Evolutionary conservation across 2,888 invertebrate species (phyloP), one percentile per base, ranked within the genome.

Genomic region (Hirtodrosophila cameraria): DNA sequence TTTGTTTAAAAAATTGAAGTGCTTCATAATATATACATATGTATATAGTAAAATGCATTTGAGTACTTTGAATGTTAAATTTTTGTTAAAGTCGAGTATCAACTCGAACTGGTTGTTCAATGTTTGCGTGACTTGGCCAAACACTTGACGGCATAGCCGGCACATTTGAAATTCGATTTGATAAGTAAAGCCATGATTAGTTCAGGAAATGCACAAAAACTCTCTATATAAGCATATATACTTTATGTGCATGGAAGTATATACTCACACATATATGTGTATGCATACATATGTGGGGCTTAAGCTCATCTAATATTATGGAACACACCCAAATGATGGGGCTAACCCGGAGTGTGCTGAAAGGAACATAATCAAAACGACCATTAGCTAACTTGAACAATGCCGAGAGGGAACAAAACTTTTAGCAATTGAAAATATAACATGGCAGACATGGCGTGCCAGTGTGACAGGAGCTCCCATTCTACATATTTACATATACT

Each of bases 361-460:
- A 62, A 69, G 61, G 53, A 59, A 66, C 71, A 82, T 75, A 75
- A 85, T 82, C 82, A 85, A 80, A 80, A 75, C 70, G 69, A 59
- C 59, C 83, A 82, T 79, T 85, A 85, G 72, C 72, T 62, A 69
- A 80, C 60, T 74, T 67, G 61, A 76, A 61, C 66, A 63, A 53
- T 65, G 60, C 43, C 23, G 18, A 38, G 46, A 35, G 30, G 31
- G 35, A 12, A 31, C 25, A 31, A 62, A 55, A 68, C 50, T 71
- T 75, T 52, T 36, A 61, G 70, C 81, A 77, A 83, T 77, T 77
- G 78, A 80, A 84, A 70, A 66, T 55, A 64, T 36, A 60, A 62
- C 62, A 76, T 76, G 65, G 61, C 63, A 65, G 59, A 61, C 55
- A 62, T 68, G 63, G 52, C 61, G 62, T 71, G 73, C 30, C 39